Evolutionary conservation across 2,888 invertebrate species (phyloP).

Genomic region (Tenthredo livida): DNA sequence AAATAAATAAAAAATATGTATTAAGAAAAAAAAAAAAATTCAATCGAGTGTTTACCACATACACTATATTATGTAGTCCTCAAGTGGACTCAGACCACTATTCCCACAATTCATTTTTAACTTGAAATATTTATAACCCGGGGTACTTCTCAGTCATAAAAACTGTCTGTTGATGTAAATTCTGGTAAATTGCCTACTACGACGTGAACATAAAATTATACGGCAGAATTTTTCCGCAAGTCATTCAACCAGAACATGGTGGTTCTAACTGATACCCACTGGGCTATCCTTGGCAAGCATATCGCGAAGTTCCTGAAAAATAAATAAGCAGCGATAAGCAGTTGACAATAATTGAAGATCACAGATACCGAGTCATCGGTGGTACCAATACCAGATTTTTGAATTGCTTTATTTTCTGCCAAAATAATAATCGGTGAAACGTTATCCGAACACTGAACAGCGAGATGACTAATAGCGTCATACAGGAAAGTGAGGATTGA

Average conservation of each 20-base stretch:
- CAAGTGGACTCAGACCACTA: neutral
- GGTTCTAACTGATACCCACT: conserved; percentile 71
- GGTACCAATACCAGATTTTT: neutral
- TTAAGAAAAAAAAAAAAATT: neutral
- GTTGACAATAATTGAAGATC: neutral
- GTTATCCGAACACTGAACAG: neutral
- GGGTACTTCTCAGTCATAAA: neutral
- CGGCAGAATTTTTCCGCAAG: conserved; percentile 38
- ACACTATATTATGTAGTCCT: neutral
- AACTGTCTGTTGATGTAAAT: neutral
- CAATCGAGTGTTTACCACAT: neutral
- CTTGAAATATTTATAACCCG: neutral
- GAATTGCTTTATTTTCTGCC: neutral
- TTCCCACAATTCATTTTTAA: neutral
- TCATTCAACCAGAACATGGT: conserved; percentile 15
- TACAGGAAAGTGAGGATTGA: neutral
- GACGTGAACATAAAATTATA: conserved; percentile 16
- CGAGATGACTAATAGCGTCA: neutral
- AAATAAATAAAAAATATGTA: neutral
- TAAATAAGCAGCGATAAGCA: neutral
- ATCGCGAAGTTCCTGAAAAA: conserved; percentile 69
- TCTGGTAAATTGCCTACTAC: neutral
- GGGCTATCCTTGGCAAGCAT: conserved; percentile 69
- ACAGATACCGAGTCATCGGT: neutral
- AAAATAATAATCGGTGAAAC: neutral